Evolutionary conservation across 2,888 invertebrate species (phyloP), one percentile per base, ranked within the genome.

Genomic region (Brachyopa scutellaris): DNA sequence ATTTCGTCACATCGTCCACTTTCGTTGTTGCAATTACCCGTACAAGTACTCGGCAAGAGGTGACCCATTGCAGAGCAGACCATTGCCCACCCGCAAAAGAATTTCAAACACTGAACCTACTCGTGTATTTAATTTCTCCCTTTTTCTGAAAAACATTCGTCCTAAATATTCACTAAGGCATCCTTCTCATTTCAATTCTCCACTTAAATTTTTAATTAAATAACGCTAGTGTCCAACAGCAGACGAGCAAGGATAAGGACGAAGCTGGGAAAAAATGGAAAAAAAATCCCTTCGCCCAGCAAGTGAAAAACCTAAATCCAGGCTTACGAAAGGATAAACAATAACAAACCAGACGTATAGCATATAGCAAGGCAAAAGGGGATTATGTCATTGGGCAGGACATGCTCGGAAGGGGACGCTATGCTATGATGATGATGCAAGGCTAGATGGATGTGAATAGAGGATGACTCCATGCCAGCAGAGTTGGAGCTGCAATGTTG

Each of bases 131-230:
- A 38, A 67, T 78, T 78, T 74, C 29, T n/a, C 15, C 7, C 5
- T 8, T 49, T 47, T 33, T 13, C 13, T n/a, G 19, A 53, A 31
- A 42, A 31, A 13, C 55, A 53, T 72, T 53, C 67, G 74, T 66
- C 82, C 76, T 72, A 76, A 59, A 82, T 82, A 76, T 64, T 80
- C 76, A 82, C 76, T 45, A 70, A 82, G 64, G 76, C 76, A 61
- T 77, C 59, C 82, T 47, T 23, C 66, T 72, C 66, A 72, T 82
- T 82, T 76, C 76, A 61, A 82, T 82, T 76, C 61, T 13, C 40
- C 70, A 82, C 76, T 77, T 82, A 76, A 77, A 82, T 77, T 76
- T 76, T 82, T 82, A 82, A 82, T 82, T 82, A 82, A 82, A 82
- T 70, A 77, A 76, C 82, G 45, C 64, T 72, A 76, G 76, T 72